Base-by-base conservation (phyloP, 2,113 vertebrate genomes). In the Alexandromys fortis region DNA sequence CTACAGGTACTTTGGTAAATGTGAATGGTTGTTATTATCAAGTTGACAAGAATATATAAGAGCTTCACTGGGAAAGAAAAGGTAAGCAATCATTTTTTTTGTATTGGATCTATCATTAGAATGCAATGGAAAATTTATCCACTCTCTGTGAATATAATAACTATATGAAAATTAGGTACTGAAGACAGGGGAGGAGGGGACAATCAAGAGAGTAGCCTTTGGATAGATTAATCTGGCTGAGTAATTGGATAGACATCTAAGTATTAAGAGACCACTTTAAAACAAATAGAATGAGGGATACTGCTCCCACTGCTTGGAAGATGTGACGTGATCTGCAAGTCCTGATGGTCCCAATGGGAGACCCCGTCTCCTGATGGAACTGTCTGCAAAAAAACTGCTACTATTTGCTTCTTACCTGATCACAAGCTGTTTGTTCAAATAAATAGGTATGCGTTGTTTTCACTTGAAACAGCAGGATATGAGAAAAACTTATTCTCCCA, bases 401-500 rank as follows among this genome's bases (percentile, higher is more conserved):
- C 5, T 73, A 85, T 67, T 91, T 81, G 45, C 81, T 96, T 94
- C 79, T 87, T 72, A 72, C 24, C 26, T 45, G 17, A 92, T 16
- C 9, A 82, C 28, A 90, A 52, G 42, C 21, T 82, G n/a, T 70
- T 65, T 91, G 28, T 61, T 83, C 61, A 92, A 87, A 90, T 30
- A 90, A 93, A 92, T 35, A 33, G 68, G 61, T 35, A 67, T 86
- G 90, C 26, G 10, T 78, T 19, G 90, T 94, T 94, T 95, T 90
- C 21, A 82, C 63, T 93, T 82, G 79, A 17, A 73, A 24, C 22
- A 92, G 8, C 52, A 90, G 75, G 35, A 89, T 67, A 86, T 67
- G 24, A 86, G 65, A 82, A 88, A 89, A 88, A 49, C 67, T 30
- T 67, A 3, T 67, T 82, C 87, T 13, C 47, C 10, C 12, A 45